A percentile compares a stretch with the other conserved stretches of the same genome.
Conservation (phyloP, 64 coral and sea anemone genomes). For the Stichodactyla mertensii region DNA sequence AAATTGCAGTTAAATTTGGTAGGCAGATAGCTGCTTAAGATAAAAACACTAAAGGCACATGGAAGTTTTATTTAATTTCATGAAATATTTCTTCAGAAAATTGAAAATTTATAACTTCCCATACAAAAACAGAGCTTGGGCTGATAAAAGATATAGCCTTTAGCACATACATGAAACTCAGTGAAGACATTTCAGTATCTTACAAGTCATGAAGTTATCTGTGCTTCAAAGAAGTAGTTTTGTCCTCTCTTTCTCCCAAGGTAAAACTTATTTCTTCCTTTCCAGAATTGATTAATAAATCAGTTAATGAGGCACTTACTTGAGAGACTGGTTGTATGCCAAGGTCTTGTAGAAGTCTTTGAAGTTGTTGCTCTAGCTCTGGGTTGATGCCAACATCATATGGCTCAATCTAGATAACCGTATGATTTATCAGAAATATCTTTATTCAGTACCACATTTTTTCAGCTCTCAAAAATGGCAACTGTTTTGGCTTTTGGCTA, state of each 20-base stretch:
- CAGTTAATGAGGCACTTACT: conserved; percentile 16
- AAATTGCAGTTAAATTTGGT: no score
- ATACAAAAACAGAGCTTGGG: no score
- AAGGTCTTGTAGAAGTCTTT: conserved; percentile 66
- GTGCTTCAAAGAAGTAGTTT: conserved; percentile 14
- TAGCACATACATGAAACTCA: not conserved
- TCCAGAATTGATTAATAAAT: no score
- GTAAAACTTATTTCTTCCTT: not conserved
- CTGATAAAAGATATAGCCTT: not conserved
- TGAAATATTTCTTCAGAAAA: no score
- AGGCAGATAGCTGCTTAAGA: no score
- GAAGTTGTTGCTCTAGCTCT: conserved; percentile 77
- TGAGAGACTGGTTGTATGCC: conserved; percentile 81
- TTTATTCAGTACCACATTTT: no score
- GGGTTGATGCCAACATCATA: conserved; percentile 90
- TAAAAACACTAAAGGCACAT: no score
- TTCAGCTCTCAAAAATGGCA: no score
- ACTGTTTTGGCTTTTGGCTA: no score
- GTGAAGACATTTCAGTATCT: not conserved
- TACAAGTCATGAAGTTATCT: not conserved
- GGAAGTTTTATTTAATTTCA: no score
- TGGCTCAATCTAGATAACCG: conserved; percentile 64
- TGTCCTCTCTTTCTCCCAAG: not conserved
- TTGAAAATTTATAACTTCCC: no score
- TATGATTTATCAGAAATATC: no score